A percentile compares a stretch with the other conserved stretches of the same genome.
phyloP scores from a whole-genome alignment of 2,113 vertebrate species.

The Chamaetylas fuelleborni region DNA sequence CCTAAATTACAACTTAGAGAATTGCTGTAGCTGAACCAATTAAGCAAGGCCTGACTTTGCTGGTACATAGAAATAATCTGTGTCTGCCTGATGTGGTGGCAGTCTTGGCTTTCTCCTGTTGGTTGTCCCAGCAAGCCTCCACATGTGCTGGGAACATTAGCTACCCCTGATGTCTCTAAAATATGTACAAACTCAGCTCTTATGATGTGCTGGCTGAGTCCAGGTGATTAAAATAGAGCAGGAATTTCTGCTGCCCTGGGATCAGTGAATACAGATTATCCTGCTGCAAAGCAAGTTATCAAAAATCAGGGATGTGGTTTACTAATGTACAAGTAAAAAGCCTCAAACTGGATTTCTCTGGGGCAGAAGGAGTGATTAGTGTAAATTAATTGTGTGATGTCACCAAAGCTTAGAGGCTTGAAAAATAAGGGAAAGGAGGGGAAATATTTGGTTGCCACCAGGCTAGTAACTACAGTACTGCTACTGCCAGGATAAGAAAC shows the following conservation, averaged over 20 bases:
- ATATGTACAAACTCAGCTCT: neutral
- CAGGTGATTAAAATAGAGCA: neutral
- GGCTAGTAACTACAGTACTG: neutral
- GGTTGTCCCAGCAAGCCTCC: neutral
- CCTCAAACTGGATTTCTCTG: neutral
- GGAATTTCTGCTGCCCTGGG: neutral
- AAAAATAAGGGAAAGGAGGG: neutral
- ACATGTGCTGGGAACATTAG: neutral
- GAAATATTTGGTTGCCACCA: neutral
- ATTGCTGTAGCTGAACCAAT: neutral
- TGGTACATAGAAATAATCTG: neutral
- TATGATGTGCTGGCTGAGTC: neutral
- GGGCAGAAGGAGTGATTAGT: neutral
- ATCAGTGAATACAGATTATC: neutral
- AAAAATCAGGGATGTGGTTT: neutral
- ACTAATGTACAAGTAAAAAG: neutral
- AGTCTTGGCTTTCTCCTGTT: neutral
- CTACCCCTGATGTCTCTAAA: neutral
- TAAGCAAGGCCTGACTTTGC: neutral
- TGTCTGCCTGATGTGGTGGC: neutral
- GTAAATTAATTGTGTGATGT: neutral
- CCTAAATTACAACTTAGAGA: neutral
- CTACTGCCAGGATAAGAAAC: neutral
- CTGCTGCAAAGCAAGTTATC: neutral
- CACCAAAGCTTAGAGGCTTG: neutral